Conservation (phyloP, 2,888 invertebrate genomes). For the Rapana venosa region DNA sequence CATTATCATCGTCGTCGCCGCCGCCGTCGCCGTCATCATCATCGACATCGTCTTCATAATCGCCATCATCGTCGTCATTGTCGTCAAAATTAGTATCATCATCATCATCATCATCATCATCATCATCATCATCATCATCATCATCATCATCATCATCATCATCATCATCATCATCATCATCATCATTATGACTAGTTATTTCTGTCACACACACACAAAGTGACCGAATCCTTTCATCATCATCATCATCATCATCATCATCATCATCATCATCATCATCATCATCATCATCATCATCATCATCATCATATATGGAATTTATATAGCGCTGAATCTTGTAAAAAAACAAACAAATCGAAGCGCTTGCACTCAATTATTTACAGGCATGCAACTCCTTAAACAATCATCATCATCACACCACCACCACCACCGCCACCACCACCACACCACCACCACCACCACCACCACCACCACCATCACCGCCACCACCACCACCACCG, state of each 20-base stretch:
- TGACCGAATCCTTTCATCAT: too few relatives aligned
- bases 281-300: conserved; percentile 38
- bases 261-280: conserved; percentile 18
- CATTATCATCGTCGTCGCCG: not conserved
- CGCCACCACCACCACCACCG: not conserved
- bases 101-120: not conserved
- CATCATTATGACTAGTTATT: too few relatives aligned
- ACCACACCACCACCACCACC: not conserved
- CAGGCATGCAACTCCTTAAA: too few relatives aligned
- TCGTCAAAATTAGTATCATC: too few relatives aligned
- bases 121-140: conserved; percentile 20
- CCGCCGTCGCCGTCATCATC: not conserved
- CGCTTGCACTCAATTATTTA: too few relatives aligned
- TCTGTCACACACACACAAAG: too few relatives aligned
- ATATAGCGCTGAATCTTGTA: too few relatives aligned
- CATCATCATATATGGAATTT: too few relatives aligned
- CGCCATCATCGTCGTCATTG: not conserved
- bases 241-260: conserved; percentile 20
- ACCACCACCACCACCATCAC: not conserved
- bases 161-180: too few relatives aligned
- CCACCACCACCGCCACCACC: not conserved
- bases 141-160: conserved; percentile 10
- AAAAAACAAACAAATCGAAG: too few relatives aligned
- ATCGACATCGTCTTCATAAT: too few relatives aligned
- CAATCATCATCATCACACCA: conserved; percentile 14